Base-by-base conservation (phyloP, 2,113 vertebrate genomes). In the Rhinichthys klamathensis region DNA sequence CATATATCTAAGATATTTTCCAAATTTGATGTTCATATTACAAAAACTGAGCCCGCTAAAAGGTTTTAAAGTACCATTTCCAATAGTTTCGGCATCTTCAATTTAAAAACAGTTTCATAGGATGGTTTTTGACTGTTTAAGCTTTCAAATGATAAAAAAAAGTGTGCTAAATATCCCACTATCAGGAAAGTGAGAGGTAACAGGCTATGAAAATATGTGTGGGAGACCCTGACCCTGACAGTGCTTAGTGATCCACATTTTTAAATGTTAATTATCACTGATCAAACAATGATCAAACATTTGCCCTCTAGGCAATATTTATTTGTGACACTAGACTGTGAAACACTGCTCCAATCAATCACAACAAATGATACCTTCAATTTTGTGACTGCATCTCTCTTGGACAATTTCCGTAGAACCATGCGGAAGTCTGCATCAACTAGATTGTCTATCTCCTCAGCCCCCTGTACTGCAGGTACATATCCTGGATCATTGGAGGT, bases 351-450 rank as follows among this genome's bases (percentile, higher is more conserved):
- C 21, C 10, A 41, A 41, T 12, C 67, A 41, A 41, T 70, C 16
- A 58, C 54, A 32, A n/a, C 4, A 63, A n/a, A 74, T 12, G 0
- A 3, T 27, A 96, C 98, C 92, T 99, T 99, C 86, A 99, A 90
- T 92, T 97, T 97, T 69, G 98, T 99, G 27, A 95, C 97, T 49
- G 95, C 89, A 90, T 99, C 98, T 87, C 97, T 96, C 91, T 99
- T 99, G 1, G 97, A 98, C 27, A 99, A 94, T 88, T 99, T 99
- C 75, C 97, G 92, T 16, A 99, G 94, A 84, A 99, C 97, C 93
- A 99, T 94, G 60, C 97, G 96, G 88, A 99, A 99, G 87, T 99
- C 98, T 25, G 97, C 96, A 92, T 99, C 98, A 1, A 99, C 97
- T 15, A 97, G 96, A 88, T 90, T 97, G 90, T 99, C 97, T n/a